Base-by-base conservation (phyloP, 2,888 invertebrate species). In the Drosophila eohydei region DNA sequence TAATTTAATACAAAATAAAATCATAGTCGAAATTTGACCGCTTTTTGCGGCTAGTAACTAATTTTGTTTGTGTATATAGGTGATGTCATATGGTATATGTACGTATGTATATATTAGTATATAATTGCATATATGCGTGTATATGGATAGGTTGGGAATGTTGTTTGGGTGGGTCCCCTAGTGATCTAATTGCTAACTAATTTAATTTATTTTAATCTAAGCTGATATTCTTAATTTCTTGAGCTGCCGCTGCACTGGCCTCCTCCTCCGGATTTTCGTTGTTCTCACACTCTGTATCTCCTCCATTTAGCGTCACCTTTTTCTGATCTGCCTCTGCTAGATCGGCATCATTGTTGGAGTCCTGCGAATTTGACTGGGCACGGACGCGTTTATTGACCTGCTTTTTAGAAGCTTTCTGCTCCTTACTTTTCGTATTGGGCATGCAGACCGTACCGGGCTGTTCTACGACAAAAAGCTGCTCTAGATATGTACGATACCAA, bases 261-360 rank as follows among this genome's bases (percentile, higher is more conserved):
- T 90, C 84, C 64, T 90, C 91, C 0, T 83, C 92, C 4, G 92
- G 92, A 72, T 92, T 92, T 65, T 92, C 92, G 72, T 92, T 92
- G 68, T 92, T 92, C 66, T 92, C 92, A 59, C 89, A 88, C 63
- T 92, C 91, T 6, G 63, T 61, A 6, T 80, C 77, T 8, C 66
- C 85, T 2, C 84, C 88, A 44, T 71, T 71, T 0, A 70, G 21
- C 3, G 73, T 59, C 9, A 78, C 74, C 48, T 95, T 95, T 92
- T 96, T 95, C 92, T 96, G 96, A 93, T 97, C 97, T 11, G 96
- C 96, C 92, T 97, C 97, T 0, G 96, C 96, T 76, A 97, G 93
- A 89, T 97, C 97, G 32, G 95, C 96, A 90, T 97, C 92, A 77
- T 92, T 92, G 71, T 91, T 91, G 0, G 73, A 82, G 54, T 88